Percentiles rank a stretch among this genome's conserved stretches.
Evolutionary conservation across 2,888 invertebrate species (phyloP).

Genomic region (Polydrusus pterygomalis): DNA sequence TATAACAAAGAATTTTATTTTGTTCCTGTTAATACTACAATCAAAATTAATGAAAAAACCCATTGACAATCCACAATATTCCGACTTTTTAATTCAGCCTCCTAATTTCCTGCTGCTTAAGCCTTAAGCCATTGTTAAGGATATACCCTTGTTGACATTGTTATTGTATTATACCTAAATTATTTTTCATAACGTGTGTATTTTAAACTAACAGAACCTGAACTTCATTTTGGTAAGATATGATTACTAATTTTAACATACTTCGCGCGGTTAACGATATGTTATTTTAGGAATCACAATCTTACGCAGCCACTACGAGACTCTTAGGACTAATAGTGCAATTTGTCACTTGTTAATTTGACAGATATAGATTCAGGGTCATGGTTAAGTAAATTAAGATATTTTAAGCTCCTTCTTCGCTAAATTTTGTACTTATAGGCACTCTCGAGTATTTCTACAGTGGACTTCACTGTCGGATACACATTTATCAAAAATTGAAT

Average conservation of each 20-base stretch:
- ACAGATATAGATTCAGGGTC: conserved; percentile 2
- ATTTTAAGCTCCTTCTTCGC: conserved; percentile 5
- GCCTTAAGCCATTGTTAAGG: no score
- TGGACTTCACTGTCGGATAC: background rate
- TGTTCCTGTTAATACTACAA: no score
- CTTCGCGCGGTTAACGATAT: conserved; percentile 42
- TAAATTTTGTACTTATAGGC: conserved; percentile 1
- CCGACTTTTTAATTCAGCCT: no score
- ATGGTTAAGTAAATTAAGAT: conserved; percentile 9
- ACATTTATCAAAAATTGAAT: background rate
- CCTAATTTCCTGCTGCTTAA: no score
- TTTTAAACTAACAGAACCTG: background rate
- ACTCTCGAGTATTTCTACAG: background rate
- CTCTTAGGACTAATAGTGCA: conserved; percentile 19
- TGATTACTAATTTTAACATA: conserved; percentile 47
- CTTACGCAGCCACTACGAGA: conserved; percentile 32
- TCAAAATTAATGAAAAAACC: no score
- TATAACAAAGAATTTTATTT: no score
- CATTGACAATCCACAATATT: no score
- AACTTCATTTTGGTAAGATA: conserved; percentile 32
- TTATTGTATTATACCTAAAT: no score
- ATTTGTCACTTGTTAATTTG: conserved; percentile 1
- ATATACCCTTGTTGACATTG: no score
- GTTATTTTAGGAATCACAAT: conserved; percentile 51
- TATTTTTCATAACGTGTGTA: no score